Evolutionary conservation across 2,888 invertebrate genomes (phyloP).

Genomic region (Apantesis nais): DNA sequence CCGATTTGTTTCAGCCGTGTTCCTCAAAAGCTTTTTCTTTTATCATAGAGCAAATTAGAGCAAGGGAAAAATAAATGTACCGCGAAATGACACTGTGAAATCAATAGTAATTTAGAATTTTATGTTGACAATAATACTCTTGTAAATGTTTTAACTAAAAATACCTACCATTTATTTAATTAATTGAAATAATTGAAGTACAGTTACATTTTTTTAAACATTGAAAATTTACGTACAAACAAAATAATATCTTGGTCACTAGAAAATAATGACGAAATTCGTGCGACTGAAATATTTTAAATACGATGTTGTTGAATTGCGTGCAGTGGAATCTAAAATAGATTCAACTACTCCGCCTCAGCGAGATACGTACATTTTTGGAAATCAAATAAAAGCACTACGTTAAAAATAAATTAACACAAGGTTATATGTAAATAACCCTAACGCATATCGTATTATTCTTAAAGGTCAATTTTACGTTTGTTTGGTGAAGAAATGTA

Average conservation of each 20-base stretch:
- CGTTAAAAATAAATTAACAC: slow-evolving; percentile 72
- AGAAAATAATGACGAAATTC: slow-evolving; percentile 64
- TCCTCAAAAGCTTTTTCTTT: not conserved
- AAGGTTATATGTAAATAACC: slow-evolving; percentile 73
- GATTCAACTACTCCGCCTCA: slow-evolving; percentile 71
- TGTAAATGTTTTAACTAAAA: too few relatives aligned
- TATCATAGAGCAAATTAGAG: not conserved
- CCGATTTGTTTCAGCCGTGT: not conserved
- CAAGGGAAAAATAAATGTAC: not conserved
- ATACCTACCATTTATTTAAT: slow-evolving; percentile 40
- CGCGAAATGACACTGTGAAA: not conserved
- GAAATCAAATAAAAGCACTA: slow-evolving; percentile 80
- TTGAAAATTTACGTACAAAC: too few relatives aligned
- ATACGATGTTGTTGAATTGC: slow-evolving; percentile 71
- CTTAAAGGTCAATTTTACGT: slow-evolving; percentile 62
- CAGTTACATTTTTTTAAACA: slow-evolving; percentile 33
- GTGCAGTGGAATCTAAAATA: slow-evolving; percentile 72
- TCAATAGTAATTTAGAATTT: slow-evolving; percentile 20
- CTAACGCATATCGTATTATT: slow-evolving; percentile 51
- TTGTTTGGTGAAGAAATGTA: slow-evolving; percentile 46
- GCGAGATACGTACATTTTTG: slow-evolving; percentile 83
- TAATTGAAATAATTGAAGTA: slow-evolving; percentile 43
- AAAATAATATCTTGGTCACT: slow-evolving; percentile 52
- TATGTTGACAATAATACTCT: too few relatives aligned
- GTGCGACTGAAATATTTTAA: slow-evolving; percentile 54